phyloP scores from a whole-genome alignment of 2,888 invertebrate species.

The Pollenia griseotomentosa region DNA sequence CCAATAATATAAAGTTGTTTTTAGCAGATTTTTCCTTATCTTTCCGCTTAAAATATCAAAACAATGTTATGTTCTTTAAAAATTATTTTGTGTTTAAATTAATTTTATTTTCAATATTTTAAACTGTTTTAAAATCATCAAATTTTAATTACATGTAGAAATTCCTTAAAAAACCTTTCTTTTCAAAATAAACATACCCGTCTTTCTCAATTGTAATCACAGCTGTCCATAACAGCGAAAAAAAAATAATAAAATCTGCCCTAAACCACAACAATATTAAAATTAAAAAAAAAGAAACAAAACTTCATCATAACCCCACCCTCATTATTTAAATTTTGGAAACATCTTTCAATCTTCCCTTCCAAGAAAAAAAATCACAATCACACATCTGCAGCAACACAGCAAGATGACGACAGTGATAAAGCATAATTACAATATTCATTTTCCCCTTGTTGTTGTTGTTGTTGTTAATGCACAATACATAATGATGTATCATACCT shows the following conservation, averaged over 20 bases:
- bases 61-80: too few relatives aligned
- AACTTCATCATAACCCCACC: slow-evolving; percentile 41
- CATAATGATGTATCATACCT: slow-evolving; percentile 52
- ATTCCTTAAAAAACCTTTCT: not conserved
- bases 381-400: slow-evolving; percentile 2
- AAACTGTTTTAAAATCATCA: too few relatives aligned
- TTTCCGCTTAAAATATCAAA: too few relatives aligned
- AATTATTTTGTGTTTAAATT: too few relatives aligned
- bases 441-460: not conserved
- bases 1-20: too few relatives aligned
- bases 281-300: not conserved
- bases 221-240: slow-evolving; percentile 38
- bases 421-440: slow-evolving; percentile 68
- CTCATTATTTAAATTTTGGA: slow-evolving; percentile 22
- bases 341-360: slow-evolving; percentile 30
- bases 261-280: not conserved
- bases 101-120: too few relatives aligned
- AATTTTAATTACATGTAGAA: not conserved
- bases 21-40: too few relatives aligned
- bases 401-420: slow-evolving; percentile 69
- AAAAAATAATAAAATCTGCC: slow-evolving; percentile 20
- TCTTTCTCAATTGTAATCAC: slow-evolving; percentile 16
- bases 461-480: slow-evolving; percentile 3
- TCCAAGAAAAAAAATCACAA: slow-evolving; percentile 37
- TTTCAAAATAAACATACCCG: not conserved